Conservation (phyloP, 1,140 invertebrate genomes). For the Temnothorax nylanderi region DNA sequence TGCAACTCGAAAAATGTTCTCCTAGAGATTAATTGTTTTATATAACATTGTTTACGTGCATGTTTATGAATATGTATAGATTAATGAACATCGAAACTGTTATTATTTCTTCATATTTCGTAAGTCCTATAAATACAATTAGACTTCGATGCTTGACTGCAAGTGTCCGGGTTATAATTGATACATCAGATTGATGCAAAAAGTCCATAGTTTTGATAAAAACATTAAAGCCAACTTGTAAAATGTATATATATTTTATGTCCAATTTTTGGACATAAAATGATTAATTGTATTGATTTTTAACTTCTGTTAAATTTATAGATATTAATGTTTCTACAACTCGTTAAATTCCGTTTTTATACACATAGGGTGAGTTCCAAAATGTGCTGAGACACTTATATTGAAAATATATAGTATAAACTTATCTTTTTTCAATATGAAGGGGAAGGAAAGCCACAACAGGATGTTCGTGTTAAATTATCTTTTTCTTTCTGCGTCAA, state of each 20-base stretch:
- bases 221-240: background rate
- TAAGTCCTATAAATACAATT: background rate
- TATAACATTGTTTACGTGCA: slow-evolving; percentile 5
- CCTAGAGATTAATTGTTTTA: slow-evolving; percentile 8
- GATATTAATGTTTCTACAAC: background rate
- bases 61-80: slow-evolving; percentile 3
- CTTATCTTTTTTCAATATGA: no score
- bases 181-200: background rate
- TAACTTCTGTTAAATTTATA: background rate
- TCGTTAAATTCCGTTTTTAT: background rate
- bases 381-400: background rate
- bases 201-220: background rate
- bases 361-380: background rate
- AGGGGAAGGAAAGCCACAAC: no score
- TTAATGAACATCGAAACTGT: background rate
- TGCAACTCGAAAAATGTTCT: slow-evolving; percentile 52
- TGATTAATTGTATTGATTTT: background rate
- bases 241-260: background rate
- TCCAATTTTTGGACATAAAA: background rate
- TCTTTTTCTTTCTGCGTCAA: background rate
- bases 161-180: background rate
- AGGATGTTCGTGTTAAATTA: background rate
- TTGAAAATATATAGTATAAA: background rate
- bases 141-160: background rate
- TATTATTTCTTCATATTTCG: background rate